phyloP scores from a whole-genome alignment of 2,888 invertebrate genomes.

The Tinea semifulvella region DNA sequence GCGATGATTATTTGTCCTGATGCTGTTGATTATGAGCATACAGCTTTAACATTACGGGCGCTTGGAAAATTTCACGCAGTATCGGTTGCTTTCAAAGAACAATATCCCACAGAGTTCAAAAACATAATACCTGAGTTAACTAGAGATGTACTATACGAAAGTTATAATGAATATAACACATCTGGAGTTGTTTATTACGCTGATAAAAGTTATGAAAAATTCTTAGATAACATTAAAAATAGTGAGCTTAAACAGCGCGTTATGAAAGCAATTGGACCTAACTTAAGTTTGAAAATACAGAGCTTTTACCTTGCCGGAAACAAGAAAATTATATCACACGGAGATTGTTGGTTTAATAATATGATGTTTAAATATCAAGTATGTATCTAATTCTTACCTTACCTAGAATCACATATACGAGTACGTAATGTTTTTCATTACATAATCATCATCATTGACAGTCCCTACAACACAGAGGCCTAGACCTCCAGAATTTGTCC shows the following conservation, averaged over 20 bases:
- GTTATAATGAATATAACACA: background rate
- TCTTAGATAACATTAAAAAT: background rate
- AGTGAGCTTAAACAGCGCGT: background rate
- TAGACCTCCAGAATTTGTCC: too few species aligned
- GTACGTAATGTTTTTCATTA: too few species aligned
- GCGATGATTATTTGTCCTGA: background rate
- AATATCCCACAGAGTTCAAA: background rate
- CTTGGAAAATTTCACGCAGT: slow-evolving; percentile 9
- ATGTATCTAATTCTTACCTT: background rate
- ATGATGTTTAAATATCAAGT: slow-evolving; percentile 14
- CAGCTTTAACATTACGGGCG: background rate
- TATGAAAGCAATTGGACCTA: background rate
- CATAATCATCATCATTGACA: too few species aligned
- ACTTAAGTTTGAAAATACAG: background rate
- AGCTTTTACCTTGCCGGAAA: background rate
- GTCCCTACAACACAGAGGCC: too few species aligned
- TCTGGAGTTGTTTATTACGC: slow-evolving; percentile 6
- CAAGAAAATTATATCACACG: slow-evolving; percentile 9
- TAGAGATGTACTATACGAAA: background rate
- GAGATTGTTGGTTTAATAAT: slow-evolving; percentile 13
- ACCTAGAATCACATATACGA: too few species aligned
- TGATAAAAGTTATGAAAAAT: slow-evolving; percentile 3
- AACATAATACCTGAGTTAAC: background rate
- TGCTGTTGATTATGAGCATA: slow-evolving; percentile 7
- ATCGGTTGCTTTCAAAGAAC: slow-evolving; percentile 4